Evolutionary conservation across 2,113 vertebrate genomes (phyloP).

Genomic region (Tetrao urogallus): DNA sequence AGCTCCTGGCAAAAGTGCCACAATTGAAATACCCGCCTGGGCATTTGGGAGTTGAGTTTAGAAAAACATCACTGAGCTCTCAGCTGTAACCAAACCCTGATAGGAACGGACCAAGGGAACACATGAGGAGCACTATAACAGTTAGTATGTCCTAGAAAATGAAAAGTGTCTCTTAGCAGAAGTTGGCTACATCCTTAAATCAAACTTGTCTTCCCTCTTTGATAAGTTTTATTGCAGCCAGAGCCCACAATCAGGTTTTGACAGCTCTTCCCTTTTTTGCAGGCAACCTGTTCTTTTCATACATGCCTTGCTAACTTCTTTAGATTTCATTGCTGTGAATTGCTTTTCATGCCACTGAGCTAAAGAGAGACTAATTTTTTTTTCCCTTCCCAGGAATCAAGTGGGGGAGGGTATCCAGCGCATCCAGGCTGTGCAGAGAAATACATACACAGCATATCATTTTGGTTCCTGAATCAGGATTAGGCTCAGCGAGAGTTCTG

Average conservation of each 20-base stretch:
- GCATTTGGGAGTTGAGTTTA: not conserved
- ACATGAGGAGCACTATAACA: not conserved
- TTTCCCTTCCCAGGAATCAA: conserved; percentile 67
- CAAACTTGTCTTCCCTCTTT: conserved; percentile 19
- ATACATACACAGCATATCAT: conserved; percentile 72
- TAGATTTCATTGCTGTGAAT: conserved; percentile 53
- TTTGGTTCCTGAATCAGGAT: conserved; percentile 76
- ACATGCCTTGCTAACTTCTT: conserved; percentile 60
- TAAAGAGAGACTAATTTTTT: conserved; percentile 48
- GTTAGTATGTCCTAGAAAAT: not conserved
- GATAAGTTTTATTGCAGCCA: conserved; percentile 57
- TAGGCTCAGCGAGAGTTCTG: conserved; percentile 63
- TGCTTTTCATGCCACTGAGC: conserved; percentile 35
- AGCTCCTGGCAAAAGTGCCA: not conserved
- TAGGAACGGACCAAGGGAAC: not conserved
- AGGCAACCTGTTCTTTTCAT: conserved; percentile 66
- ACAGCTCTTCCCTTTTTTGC: conserved; percentile 65
- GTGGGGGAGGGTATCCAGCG: conserved; percentile 61
- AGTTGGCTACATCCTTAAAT: not conserved
- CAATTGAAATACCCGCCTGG: not conserved
- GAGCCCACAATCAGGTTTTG: conserved; percentile 65
- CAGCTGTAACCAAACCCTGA: not conserved
- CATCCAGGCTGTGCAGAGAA: conserved; percentile 66
- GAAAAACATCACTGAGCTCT: not conserved
- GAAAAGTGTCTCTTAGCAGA: conserved; percentile 4